Conservation (phyloP, 53 echinoderm and acorn worm genomes). For the Holothuria scabra region DNA sequence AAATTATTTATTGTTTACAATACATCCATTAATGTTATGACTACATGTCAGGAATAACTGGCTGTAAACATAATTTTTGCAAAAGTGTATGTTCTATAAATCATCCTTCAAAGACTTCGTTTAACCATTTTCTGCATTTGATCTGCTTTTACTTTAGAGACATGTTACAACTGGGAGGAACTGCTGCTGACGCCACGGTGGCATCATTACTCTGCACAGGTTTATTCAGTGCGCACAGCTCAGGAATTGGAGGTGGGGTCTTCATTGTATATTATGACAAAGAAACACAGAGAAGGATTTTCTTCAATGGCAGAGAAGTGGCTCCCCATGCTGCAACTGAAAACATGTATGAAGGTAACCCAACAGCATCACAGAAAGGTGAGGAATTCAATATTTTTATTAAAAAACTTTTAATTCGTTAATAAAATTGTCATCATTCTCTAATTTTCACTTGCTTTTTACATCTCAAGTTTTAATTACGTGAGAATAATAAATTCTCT, state of each 20-base stretch:
- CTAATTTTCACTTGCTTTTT: no score
- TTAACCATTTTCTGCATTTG: no score
- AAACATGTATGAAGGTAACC: constrained; percentile 62
- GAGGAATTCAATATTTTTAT: background rate
- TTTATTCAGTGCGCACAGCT: constrained; percentile 71
- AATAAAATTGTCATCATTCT: no score
- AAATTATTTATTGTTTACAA: no score
- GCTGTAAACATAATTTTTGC: no score
- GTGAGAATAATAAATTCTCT: no score
- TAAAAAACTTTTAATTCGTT: no score
- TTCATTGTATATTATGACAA: constrained; percentile 71
- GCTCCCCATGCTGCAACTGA: constrained; percentile 67
- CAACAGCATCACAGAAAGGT: constrained; percentile 5
- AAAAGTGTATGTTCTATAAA: no score
- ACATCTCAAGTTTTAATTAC: no score
- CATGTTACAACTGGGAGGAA: constrained; percentile 56
- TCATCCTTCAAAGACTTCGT: no score
- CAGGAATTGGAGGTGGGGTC: constrained; percentile 82
- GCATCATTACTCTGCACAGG: constrained; percentile 80
- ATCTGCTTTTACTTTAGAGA: constrained; percentile 61
- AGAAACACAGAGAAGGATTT: constrained; percentile 15
- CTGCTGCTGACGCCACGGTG: constrained; percentile 81
- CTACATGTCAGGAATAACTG: no score
- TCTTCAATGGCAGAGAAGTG: constrained; percentile 69
- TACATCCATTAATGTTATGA: no score